Evolutionary conservation across 2,797 vertebrate genomes (phyloP).

Genomic region (Tiaroga cobitis): DNA sequence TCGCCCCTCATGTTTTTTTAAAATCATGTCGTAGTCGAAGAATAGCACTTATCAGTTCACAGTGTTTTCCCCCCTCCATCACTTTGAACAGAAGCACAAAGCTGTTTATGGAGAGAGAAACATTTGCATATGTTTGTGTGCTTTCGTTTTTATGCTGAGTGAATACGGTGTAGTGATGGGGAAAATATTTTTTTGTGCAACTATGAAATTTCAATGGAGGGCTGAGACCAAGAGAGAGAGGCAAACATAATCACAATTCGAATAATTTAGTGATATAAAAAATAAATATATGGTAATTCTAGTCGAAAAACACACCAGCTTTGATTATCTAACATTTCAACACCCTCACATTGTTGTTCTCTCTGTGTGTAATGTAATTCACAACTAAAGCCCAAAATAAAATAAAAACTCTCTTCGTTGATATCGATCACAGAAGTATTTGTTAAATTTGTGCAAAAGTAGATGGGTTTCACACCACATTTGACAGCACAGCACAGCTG

Average conservation of each 20-base stretch:
- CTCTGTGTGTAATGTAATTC: slow-evolving; percentile 27
- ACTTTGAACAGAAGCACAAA: slow-evolving; percentile 48
- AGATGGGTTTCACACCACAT: background rate
- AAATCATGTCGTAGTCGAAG: slow-evolving; percentile 26
- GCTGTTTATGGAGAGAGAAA: slow-evolving; percentile 47
- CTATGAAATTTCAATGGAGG: slow-evolving; percentile 43
- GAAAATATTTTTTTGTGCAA: slow-evolving; percentile 46
- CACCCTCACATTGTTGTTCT: slow-evolving; percentile 12
- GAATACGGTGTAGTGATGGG: slow-evolving; percentile 45
- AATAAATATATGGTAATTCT: slow-evolving; percentile 44
- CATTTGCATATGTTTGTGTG: slow-evolving; percentile 55
- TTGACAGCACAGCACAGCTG: slow-evolving; percentile 16
- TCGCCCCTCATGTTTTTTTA: slow-evolving; percentile 31
- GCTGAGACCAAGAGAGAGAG: background rate
- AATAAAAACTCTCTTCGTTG: background rate
- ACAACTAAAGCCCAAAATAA: background rate
- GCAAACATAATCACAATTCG: slow-evolving; percentile 44
- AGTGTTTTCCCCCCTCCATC: slow-evolving; percentile 19
- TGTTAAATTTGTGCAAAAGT: slow-evolving; percentile 4
- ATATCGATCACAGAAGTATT: slow-evolving; percentile 11
- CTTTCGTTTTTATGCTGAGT: slow-evolving; percentile 33
- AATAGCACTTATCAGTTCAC: slow-evolving; percentile 49
- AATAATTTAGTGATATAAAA: slow-evolving; percentile 22
- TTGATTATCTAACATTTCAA: slow-evolving; percentile 32
- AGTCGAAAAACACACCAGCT: slow-evolving; percentile 23